Evolutionary conservation across 2,113 vertebrate genomes (phyloP).

Genomic region (Toxotes jaculatrix): DNA sequence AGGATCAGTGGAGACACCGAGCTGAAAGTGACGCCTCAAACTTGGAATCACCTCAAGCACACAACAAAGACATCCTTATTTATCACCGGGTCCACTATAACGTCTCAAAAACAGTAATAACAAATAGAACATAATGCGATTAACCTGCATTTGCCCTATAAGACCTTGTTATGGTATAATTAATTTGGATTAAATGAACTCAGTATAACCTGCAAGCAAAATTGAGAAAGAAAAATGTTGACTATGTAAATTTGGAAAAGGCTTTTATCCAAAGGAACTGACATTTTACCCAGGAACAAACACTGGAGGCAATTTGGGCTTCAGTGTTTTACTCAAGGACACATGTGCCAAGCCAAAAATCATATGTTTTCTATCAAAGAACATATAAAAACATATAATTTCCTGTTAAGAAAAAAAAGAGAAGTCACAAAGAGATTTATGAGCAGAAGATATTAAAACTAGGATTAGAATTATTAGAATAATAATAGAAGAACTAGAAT

Average conservation of each 20-base stretch:
- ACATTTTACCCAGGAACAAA: background rate
- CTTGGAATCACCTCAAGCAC: conserved; percentile 41
- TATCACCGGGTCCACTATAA: background rate
- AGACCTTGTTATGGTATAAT: conserved; percentile 23
- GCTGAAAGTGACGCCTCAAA: conserved; percentile 54
- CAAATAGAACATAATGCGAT: conserved; percentile 32
- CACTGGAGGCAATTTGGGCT: background rate
- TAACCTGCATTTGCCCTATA: conserved; percentile 32
- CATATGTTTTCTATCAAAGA: too few relatives aligned
- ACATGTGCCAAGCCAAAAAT: too few relatives aligned
- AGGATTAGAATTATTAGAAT: too few relatives aligned
- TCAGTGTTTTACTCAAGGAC: conserved; percentile 13
- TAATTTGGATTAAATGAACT: conserved; percentile 12
- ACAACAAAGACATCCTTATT: conserved; percentile 14
- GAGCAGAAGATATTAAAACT: too few relatives aligned
- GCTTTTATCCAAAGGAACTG: conserved; percentile 6
- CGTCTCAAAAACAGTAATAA: conserved; percentile 20
- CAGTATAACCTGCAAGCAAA: background rate
- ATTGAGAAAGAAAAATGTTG: background rate
- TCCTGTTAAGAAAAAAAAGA: too few relatives aligned
- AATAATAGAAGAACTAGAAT: too few relatives aligned
- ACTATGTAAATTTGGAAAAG: background rate
- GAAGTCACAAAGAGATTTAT: too few relatives aligned
- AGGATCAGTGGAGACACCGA: conserved; percentile 41
- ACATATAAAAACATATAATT: too few relatives aligned